Conservation (phyloP, 2,797 vertebrate genomes). For the Picus viridis region DNA sequence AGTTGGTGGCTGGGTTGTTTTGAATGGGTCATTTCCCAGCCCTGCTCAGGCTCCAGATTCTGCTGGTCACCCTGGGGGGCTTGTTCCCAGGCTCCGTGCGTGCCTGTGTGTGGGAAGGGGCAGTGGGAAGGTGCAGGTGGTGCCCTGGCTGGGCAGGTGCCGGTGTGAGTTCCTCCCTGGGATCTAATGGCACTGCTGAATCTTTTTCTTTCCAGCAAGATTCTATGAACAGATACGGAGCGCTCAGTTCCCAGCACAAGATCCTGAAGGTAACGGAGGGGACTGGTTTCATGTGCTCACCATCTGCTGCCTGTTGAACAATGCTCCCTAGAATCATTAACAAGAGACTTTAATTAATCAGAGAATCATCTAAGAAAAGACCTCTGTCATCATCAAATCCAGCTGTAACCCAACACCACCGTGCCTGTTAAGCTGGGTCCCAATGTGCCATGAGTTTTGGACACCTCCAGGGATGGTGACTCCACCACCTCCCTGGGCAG, state of each 20-base stretch:
- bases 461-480: no score
- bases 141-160: background rate
- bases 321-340: background rate
- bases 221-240: conserved; percentile 79
- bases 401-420: no score
- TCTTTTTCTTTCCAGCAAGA: conserved; percentile 73
- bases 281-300: background rate
- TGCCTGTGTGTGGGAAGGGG: background rate
- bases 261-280: conserved; percentile 76
- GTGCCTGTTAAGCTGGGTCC: no score
- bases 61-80: background rate
- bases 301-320: background rate
- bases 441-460: no score
- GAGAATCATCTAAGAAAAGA: no score
- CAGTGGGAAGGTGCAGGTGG: background rate
- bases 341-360: no score
- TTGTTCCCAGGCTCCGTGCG: background rate
- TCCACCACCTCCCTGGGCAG: no score
- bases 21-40: background rate
- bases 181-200: background rate
- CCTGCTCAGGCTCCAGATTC: fast-evolving
- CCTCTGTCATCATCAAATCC: no score
- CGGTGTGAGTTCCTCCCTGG: fast-evolving
- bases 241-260: conserved; percentile 79
- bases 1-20: background rate